A percentile compares a stretch with the other conserved stretches of the same genome.
Evolutionary conservation across 2,797 vertebrate genomes (phyloP).

Genomic region (Sarcoramphus papa): DNA sequence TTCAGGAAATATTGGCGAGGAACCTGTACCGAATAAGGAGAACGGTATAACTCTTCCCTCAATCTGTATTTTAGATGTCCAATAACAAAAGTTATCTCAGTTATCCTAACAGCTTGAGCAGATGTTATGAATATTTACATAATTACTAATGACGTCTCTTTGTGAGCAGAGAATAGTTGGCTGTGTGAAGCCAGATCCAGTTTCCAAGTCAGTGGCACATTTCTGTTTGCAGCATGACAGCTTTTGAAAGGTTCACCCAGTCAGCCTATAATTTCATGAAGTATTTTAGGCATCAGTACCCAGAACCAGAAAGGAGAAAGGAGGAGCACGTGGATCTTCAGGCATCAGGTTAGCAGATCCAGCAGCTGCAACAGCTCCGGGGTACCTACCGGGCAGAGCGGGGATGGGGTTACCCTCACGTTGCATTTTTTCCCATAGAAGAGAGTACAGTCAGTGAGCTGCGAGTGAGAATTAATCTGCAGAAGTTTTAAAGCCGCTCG

Average conservation of each 20-base stretch:
- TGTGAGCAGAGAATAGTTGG: conserved; percentile 54
- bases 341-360: not conserved
- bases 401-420: not conserved
- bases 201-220: conserved; percentile 55
- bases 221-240: conserved; percentile 59
- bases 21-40: conserved; percentile 81
- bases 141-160: conserved; percentile 48
- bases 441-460: not conserved
- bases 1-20: conserved; percentile 79
- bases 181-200: conserved; percentile 47
- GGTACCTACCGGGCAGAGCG: not conserved
- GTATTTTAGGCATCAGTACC: conserved; percentile 43
- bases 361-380: not conserved
- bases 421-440: not conserved
- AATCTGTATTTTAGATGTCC: not conserved
- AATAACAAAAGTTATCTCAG: not conserved
- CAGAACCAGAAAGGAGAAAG: not conserved
- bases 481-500: not conserved
- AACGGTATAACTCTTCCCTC: conserved; percentile 65
- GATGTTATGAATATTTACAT: conserved; percentile 56
- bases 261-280: conserved; percentile 52
- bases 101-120: conserved; percentile 21
- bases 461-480: not conserved
- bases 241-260: conserved; percentile 59
- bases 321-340: not conserved